Base-by-base conservation (phyloP, 2,797 vertebrate genomes). In the Sebastes itinus region DNA sequence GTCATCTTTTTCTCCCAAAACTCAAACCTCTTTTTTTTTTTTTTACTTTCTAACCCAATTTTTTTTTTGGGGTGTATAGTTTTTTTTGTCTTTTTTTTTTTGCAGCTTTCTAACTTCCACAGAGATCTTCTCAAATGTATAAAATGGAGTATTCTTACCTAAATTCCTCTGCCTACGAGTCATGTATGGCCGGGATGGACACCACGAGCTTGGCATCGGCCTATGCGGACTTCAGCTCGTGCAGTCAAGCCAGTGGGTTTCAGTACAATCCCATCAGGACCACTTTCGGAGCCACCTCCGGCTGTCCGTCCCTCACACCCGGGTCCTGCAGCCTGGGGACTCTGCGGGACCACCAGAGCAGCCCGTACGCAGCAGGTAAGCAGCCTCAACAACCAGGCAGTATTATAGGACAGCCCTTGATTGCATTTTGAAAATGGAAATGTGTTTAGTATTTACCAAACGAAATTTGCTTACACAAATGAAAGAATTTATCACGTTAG, bases 101-200 rank as follows among this genome's bases (percentile, higher is more conserved):
- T 94, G 93, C 93, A 94, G 87, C 90, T 95, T 95, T 95, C 92
- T 90, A 90, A 89, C 94, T 93, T 93, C 93, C 95, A 96, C 96
- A 96, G 97, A 98, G 95, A 38, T 96, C 96, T 98, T 98, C 97
- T 98, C 98, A 97, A 94, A 99, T 99, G 99, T 99, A 99, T 99
- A 99, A 99, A 99, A 99, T 99, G 99, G 99, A 99, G 97, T 99
- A 99, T 98, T 99, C 99, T 98, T 99, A 99, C 98, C 98, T 99
- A 96, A 99, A 99, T 97, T 99, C 99, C 97, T 99, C 99, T 95
- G 98, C 99, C 97, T 99, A 99, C 98, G 99, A 99, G 97, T 99
- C 99, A 90, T 99, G 99, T 97, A 99, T 99, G 99, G 98, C 98
- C 95, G 99, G 98, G 92, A 99, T 99, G 98, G 99, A 99, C 97